Percentiles rank a stretch among this genome's conserved stretches.
Evolutionary conservation across 1,140 invertebrate genomes (phyloP).

Genomic region (Mylabris phalerata): DNA sequence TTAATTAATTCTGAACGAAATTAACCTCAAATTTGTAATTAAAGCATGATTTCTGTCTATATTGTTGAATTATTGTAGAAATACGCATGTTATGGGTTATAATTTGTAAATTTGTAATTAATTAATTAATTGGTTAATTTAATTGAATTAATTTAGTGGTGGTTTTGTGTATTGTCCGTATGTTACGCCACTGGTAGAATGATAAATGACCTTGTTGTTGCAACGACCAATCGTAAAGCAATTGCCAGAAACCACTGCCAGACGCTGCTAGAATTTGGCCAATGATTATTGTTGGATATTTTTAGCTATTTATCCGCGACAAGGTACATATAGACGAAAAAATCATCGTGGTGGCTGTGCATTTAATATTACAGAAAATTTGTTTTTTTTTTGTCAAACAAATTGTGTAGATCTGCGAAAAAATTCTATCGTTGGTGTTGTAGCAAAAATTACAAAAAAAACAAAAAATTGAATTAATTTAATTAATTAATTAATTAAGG

Average conservation of each 20-base stretch:
- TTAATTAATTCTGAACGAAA: conserved; percentile 14
- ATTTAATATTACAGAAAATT: conserved; percentile 30
- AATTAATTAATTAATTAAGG: no score
- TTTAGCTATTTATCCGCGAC: no score
- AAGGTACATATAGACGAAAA: conserved; percentile 22
- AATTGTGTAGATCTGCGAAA: conserved; percentile 20
- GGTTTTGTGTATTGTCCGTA: not conserved
- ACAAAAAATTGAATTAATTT: not conserved
- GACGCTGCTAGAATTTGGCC: conserved; percentile 32
- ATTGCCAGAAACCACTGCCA: conserved; percentile 40
- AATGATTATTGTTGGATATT: conserved; percentile 30
- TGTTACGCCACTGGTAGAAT: conserved; percentile 19
- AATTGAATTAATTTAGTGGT: not conserved
- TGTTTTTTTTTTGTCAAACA: conserved; percentile 32
- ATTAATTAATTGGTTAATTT: not conserved
- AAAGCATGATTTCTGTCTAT: not conserved
- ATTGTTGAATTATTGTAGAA: no score
- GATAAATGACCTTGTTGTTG: not conserved
- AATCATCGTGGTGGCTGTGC: not conserved
- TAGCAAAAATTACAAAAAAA: no score
- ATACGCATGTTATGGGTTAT: not conserved
- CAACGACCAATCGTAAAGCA: conserved; percentile 19
- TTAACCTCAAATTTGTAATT: not conserved
- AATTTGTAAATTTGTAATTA: not conserved
- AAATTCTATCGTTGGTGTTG: not conserved